Percentiles rank a stretch among this genome's conserved stretches.
phyloP scores from a whole-genome alignment of 2,113 vertebrate genomes.

The Mesembrinibis cayennensis region DNA sequence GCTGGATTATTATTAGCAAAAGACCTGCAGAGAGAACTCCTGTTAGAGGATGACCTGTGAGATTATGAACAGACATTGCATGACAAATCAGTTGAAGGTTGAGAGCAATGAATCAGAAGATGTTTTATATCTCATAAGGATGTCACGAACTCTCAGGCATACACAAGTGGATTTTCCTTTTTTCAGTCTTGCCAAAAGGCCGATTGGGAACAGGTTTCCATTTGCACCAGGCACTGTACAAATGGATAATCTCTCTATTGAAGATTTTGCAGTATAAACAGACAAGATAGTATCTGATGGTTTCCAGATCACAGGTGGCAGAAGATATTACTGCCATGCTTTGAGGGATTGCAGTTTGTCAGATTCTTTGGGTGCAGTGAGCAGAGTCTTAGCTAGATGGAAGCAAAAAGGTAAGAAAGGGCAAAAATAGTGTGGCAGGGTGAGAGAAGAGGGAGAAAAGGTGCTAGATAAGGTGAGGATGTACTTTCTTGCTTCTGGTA shows the following conservation, averaged over 20 bases:
- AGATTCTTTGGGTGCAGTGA: not conserved
- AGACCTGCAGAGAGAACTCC: not conserved
- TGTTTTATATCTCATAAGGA: not conserved
- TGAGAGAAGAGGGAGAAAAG: not conserved
- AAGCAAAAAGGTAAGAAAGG: not conserved
- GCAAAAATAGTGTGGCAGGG: not conserved
- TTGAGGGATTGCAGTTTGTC: not conserved
- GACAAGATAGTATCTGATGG: not conserved
- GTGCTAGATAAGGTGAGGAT: not conserved
- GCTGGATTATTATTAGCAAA: not conserved
- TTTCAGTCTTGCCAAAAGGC: not conserved
- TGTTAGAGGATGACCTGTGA: not conserved
- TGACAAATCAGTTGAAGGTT: not conserved
- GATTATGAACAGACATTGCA: accelerated
- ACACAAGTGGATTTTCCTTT: not conserved
- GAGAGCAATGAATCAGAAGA: not conserved
- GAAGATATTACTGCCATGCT: not conserved
- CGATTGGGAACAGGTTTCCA: not conserved
- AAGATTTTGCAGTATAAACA: not conserved
- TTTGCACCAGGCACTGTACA: not conserved
- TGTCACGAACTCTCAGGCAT: not conserved
- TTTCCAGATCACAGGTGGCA: not conserved
- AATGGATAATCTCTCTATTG: not conserved
- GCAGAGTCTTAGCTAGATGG: not conserved
- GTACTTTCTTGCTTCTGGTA: not conserved